Conservation (phyloP, 1,140 invertebrate genomes). For the Macrostomum lignano region DNA sequence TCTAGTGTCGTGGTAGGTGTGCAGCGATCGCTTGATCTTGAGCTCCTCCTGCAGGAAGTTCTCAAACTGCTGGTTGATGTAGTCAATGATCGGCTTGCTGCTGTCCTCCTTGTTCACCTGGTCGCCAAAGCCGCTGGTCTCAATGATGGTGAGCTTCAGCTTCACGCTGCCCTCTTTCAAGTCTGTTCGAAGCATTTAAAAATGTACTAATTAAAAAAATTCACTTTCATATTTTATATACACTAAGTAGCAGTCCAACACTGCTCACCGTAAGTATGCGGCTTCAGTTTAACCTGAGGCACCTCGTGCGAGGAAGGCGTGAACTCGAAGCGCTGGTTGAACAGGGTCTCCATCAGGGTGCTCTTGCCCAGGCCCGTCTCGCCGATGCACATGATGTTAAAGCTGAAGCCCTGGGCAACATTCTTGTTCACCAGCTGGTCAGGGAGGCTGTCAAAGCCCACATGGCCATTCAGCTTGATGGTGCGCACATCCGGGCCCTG, state of each 20-base stretch:
- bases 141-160: constrained; percentile 78
- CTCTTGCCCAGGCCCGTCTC: constrained; percentile 95
- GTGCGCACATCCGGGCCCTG: constrained; percentile 42
- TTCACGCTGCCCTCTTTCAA: constrained; percentile 80
- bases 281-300: constrained; percentile 69
- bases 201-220: no score
- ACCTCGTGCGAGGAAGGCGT: constrained; percentile 60
- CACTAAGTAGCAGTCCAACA: no score
- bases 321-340: constrained; percentile 88
- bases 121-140: constrained; percentile 91
- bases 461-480: constrained; percentile 64
- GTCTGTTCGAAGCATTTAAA: no score
- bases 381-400: constrained; percentile 77
- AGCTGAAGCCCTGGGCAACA: constrained; percentile 81
- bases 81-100: constrained; percentile 86
- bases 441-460: constrained; percentile 89
- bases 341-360: constrained; percentile 88
- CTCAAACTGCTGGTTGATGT: constrained; percentile 92
- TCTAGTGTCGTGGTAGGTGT: constrained; percentile 65
- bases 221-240: no score
- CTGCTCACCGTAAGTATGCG: constrained; percentile 50
- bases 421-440: constrained; percentile 93
- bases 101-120: constrained; percentile 98
- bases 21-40: constrained; percentile 72
- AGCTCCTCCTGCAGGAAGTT: constrained; percentile 82